A percentile compares a stretch with the other conserved stretches of the same genome.
Evolutionary conservation across 2,113 vertebrate genomes (phyloP).

Genomic region (Noctilio leporinus): DNA sequence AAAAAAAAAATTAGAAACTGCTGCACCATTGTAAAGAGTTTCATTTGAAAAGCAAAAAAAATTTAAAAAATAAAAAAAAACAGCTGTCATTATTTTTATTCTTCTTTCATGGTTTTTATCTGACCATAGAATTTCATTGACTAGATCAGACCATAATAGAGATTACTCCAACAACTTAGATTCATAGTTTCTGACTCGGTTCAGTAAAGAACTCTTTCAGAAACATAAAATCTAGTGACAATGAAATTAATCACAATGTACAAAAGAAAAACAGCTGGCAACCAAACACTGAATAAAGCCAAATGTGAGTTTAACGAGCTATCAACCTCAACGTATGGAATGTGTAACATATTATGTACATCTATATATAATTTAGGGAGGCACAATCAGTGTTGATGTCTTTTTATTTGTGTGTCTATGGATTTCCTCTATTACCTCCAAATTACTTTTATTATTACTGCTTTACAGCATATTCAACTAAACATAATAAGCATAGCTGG

Average conservation of each 20-base stretch:
- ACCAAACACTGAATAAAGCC: constrained; percentile 75
- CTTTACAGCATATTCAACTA: constrained; percentile 45
- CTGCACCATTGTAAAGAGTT: constrained; percentile 47
- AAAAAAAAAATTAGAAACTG: constrained; percentile 66
- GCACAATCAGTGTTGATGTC: neutral
- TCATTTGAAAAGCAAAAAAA: constrained; percentile 65
- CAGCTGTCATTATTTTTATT: constrained; percentile 51
- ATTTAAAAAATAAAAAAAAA: too few relatives aligned
- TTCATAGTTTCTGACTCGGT: constrained; percentile 61
- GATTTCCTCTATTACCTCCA: constrained; percentile 50
- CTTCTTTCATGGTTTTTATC: constrained; percentile 57
- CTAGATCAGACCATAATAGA: constrained; percentile 67
- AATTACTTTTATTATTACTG: constrained; percentile 71
- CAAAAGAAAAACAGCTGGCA: constrained; percentile 79
- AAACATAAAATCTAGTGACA: constrained; percentile 79
- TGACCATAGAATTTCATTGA: constrained; percentile 69
- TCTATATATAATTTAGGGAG: neutral
- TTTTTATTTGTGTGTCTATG: neutral
- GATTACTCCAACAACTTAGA: neutral
- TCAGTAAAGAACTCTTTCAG: constrained; percentile 72
- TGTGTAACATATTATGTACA: constrained; percentile 62
- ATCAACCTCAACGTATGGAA: constrained; percentile 70
- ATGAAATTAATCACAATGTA: constrained; percentile 80
- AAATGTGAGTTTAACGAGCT: constrained; percentile 74
- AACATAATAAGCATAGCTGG: neutral